Percentiles rank a stretch among this genome's conserved stretches.
Evolutionary conservation across 2,888 invertebrate genomes (phyloP).

Genomic region (Oxytorus armatus): DNA sequence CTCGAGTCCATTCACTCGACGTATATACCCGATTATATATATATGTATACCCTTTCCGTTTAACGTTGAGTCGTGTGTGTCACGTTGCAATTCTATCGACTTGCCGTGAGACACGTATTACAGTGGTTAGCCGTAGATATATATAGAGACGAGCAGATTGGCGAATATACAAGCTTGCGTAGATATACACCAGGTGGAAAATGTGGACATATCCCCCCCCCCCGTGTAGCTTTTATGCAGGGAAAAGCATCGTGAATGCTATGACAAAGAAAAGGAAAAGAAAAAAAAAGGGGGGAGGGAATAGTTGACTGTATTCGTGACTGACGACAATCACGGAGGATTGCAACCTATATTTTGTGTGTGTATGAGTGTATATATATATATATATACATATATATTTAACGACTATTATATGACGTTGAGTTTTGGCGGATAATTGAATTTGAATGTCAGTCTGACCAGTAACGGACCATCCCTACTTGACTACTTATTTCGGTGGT

Average conservation of each 20-base stretch:
- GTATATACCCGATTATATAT: constrained; percentile 33
- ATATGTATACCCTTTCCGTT: constrained; percentile 10
- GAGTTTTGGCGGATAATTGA: too few species aligned
- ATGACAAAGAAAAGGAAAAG: neutral
- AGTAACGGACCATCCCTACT: too few species aligned
- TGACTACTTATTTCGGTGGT: too few species aligned
- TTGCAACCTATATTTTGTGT: constrained; percentile 13
- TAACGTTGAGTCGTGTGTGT: constrained; percentile 54
- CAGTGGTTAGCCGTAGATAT: constrained; percentile 59
- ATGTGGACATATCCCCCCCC: constrained; percentile 26
- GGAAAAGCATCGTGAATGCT: constrained; percentile 20
- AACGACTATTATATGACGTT: too few species aligned
- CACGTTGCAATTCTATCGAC: constrained; percentile 66
- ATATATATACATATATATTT: neutral
- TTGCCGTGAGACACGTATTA: constrained; percentile 67
- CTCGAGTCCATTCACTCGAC: constrained; percentile 56
- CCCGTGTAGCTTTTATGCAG: constrained; percentile 24
- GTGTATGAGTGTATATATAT: neutral
- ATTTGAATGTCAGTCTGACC: too few species aligned
- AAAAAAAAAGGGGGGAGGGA: neutral
- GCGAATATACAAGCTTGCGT: constrained; percentile 36
- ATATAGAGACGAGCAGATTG: constrained; percentile 56
- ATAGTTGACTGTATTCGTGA: constrained; percentile 18
- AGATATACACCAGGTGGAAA: constrained; percentile 32
- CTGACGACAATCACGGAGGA: constrained; percentile 6